phyloP scores from a whole-genome alignment of 2,113 vertebrate genomes.

The Dendropsophus ebraccatus region DNA sequence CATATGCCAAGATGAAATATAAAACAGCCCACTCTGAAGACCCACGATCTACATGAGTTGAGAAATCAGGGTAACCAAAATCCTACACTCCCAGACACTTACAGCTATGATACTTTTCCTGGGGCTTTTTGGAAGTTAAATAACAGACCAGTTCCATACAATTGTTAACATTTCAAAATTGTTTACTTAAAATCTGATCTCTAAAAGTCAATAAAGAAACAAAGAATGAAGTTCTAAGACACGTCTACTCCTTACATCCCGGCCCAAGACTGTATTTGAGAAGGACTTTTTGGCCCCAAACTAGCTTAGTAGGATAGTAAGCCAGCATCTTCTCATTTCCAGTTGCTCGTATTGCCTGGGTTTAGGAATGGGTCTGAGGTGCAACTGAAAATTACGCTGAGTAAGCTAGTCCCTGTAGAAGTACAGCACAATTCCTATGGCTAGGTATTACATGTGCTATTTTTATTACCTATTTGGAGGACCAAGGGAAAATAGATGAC shows the following conservation, averaged over 20 bases:
- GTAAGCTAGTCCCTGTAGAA: background rate
- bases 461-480: background rate
- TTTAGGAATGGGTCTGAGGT: background rate
- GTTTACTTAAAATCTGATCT: conserved; percentile 43
- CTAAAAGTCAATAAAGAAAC: conserved; percentile 13
- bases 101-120: conserved; percentile 8
- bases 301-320: background rate
- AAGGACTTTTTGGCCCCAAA: background rate
- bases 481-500: background rate
- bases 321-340: background rate
- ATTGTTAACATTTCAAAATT: conserved; percentile 24
- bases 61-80: background rate
- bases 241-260: conserved; percentile 8
- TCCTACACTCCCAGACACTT: background rate
- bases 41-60: background rate
- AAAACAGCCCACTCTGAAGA: conserved; percentile 7
- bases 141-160: conserved; percentile 19
- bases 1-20: conserved; percentile 25
- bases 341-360: background rate
- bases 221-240: background rate
- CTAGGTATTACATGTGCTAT: background rate
- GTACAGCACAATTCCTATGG: background rate
- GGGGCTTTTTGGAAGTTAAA: conserved; percentile 38
- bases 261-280: background rate
- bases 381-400: background rate